Percentiles rank a stretch among this genome's conserved stretches.
Conservation (phyloP, 1,140 invertebrate species). For the Oscheius sp. region DNA sequence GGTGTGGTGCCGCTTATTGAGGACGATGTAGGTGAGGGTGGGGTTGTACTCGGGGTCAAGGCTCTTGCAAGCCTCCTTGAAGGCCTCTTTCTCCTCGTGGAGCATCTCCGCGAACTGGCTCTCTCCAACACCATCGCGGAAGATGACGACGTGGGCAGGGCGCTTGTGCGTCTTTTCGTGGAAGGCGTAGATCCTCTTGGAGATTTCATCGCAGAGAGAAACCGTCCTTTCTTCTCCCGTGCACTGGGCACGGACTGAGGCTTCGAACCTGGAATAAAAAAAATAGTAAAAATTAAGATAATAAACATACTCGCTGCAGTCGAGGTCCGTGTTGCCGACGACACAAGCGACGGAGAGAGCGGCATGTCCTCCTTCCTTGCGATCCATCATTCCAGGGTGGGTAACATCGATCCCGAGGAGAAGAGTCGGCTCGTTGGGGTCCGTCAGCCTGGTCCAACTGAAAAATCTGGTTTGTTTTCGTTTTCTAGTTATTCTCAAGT, state of each 20-base stretch:
- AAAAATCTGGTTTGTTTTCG: no score
- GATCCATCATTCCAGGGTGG: background rate
- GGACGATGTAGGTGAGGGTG: constrained; percentile 21
- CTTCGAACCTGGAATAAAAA: background rate
- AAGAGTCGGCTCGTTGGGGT: background rate
- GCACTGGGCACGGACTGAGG: background rate
- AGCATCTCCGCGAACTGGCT: constrained; percentile 10
- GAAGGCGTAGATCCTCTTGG: constrained; percentile 10
- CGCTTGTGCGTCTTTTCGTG: background rate
- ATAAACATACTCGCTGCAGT: background rate
- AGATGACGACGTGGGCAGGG: constrained; percentile 22
- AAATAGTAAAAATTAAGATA: background rate
- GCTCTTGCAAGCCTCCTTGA: background rate
- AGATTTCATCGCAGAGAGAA: background rate
- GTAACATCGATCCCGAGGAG: constrained; percentile 14
- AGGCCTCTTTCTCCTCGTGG: background rate
- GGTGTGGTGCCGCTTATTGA: constrained; percentile 20
- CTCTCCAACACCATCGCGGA: constrained; percentile 9
- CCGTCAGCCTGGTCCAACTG: constrained; percentile 5
- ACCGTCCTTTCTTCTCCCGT: background rate
- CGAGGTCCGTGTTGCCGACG: constrained; percentile 17
- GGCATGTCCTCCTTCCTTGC: background rate
- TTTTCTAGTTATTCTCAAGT: no score
- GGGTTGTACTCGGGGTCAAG: background rate
- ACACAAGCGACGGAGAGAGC: background rate